A percentile compares a stretch with the other conserved stretches of the same genome.
phyloP scores from a whole-genome alignment of 2,888 invertebrate species.

The Biston stratarius region DNA sequence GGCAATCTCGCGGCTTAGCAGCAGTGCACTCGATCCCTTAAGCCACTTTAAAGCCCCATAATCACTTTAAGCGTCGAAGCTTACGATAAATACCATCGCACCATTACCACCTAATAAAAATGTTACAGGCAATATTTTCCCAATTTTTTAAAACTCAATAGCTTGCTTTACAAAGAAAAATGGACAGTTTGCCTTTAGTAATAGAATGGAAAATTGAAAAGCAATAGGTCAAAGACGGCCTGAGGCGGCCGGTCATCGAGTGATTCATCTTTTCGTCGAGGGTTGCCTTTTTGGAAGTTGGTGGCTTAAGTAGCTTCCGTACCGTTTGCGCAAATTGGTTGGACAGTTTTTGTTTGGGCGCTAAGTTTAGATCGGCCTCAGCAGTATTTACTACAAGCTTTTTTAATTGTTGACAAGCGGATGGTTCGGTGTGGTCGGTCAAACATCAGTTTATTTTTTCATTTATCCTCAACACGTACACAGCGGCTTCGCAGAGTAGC shows the following conservation, averaged over 20 bases:
- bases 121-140: slow-evolving; percentile 57
- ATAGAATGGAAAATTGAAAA: slow-evolving; percentile 71
- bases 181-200: slow-evolving; percentile 52
- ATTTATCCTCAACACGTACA: no score
- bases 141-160: slow-evolving; percentile 57
- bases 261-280: slow-evolving; percentile 45
- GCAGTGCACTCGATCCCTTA: slow-evolving; percentile 25
- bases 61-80: slow-evolving; percentile 44
- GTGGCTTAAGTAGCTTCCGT: slow-evolving; percentile 34
- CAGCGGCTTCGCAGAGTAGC: no score
- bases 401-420: no score
- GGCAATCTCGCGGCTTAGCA: slow-evolving; percentile 33
- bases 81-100: slow-evolving; percentile 54
- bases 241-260: slow-evolving; percentile 43
- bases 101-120: slow-evolving; percentile 57
- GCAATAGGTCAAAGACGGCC: slow-evolving; percentile 56
- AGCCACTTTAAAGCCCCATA: slow-evolving; percentile 39
- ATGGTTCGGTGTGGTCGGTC: no score
- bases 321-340: slow-evolving; percentile 23
- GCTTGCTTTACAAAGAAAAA: slow-evolving; percentile 52
- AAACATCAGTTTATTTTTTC: no score
- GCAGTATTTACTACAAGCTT: no score
- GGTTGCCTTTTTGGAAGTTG: slow-evolving; percentile 38
- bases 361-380: slow-evolving; percentile 10
- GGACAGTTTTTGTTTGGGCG: slow-evolving; percentile 26